phyloP scores from a whole-genome alignment of 2,888 invertebrate genomes.

The Drosophila antonietae region DNA sequence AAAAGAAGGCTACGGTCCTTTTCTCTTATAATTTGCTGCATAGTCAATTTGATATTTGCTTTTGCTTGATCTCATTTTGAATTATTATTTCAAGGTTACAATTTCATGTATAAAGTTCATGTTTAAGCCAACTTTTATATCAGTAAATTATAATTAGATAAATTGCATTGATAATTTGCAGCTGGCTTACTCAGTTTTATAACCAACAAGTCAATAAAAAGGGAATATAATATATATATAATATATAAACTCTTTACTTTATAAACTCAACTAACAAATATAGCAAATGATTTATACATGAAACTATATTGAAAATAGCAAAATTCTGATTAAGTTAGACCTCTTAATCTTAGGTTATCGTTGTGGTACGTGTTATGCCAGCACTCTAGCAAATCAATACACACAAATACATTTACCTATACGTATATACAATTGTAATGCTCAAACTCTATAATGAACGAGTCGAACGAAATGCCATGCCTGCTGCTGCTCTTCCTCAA shows the following conservation, averaged over 20 bases:
- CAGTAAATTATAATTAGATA: not conserved
- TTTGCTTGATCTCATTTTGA: not conserved
- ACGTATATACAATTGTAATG: not conserved
- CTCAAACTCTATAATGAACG: not conserved
- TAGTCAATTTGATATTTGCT: not conserved
- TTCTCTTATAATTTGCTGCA: not conserved
- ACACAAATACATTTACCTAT: not conserved
- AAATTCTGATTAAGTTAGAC: not conserved
- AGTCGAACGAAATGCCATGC: not conserved
- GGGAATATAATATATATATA: not conserved
- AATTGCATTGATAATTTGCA: not conserved
- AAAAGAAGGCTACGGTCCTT: not conserved
- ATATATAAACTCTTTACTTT: not conserved
- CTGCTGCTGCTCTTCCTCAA: slow-evolving; percentile 33
- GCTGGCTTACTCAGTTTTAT: not conserved
- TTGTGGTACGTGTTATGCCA: slow-evolving; percentile 1
- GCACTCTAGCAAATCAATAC: slow-evolving; percentile 13
- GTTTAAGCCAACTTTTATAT: not conserved
- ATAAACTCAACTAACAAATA: not conserved
- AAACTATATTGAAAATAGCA: not conserved
- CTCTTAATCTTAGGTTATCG: not conserved
- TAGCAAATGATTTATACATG: not conserved
- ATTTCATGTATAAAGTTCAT: not conserved
- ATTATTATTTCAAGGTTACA: not conserved
- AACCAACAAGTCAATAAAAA: not conserved